phyloP scores from a whole-genome alignment of 2,888 invertebrate species.

The Tanypteryx hageni region DNA sequence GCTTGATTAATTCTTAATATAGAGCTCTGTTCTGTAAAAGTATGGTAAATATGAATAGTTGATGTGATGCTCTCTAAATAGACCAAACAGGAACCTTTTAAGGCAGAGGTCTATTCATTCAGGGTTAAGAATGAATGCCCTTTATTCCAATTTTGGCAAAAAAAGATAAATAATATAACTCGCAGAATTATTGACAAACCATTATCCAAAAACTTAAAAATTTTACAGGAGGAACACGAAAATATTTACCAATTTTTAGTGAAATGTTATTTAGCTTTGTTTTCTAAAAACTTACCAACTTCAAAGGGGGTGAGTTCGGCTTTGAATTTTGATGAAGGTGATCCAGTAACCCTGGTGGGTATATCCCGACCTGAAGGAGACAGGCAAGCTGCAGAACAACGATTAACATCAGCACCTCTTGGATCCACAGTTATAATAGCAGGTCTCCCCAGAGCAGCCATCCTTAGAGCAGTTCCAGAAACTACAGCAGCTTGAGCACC shows the following conservation, averaged over 20 bases:
- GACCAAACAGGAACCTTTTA: no score
- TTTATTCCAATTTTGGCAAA: no score
- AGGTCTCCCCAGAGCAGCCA: slow-evolving; percentile 82
- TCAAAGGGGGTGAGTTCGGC: slow-evolving; percentile 90
- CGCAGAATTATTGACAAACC: no score
- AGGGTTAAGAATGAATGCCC: no score
- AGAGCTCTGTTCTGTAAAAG: no score
- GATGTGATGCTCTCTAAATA: no score
- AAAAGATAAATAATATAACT: not conserved
- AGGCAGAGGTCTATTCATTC: no score
- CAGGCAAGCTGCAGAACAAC: slow-evolving; percentile 80
- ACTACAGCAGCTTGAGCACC: slow-evolving; percentile 80
- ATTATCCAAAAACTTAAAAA: not conserved
- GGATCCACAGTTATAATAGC: slow-evolving; percentile 81
- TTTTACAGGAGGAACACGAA: not conserved
- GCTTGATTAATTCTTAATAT: no score
- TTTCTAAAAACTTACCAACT: slow-evolving; percentile 77
- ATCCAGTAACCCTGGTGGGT: slow-evolving; percentile 73
- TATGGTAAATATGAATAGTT: no score
- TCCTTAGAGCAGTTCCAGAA: slow-evolving; percentile 82
- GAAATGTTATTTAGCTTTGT: no score
- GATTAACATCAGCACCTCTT: slow-evolving; percentile 73
- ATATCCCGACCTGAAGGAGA: slow-evolving; percentile 91
- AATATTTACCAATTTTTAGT: no score
- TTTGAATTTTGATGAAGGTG: slow-evolving; percentile 81